Base-by-base conservation (phyloP, 2,888 invertebrate genomes). In the Acanthosepion lycidas region DNA sequence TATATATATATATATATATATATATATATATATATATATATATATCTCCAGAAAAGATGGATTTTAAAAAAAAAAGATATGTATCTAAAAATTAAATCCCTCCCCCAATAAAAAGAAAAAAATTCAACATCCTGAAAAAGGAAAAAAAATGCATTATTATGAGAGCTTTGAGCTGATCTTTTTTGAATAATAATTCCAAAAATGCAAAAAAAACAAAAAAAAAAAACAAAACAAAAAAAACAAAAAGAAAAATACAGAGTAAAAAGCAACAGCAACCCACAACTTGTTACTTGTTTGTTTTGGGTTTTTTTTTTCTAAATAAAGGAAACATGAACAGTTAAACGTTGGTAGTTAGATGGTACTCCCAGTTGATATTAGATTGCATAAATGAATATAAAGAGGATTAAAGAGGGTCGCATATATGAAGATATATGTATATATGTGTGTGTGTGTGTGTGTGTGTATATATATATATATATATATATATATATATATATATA, bases 71-170 rank as follows among this genome's bases (percentile, higher is more conserved):
- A 59, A 59, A 23, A 20, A 59, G 59, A 59, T 59, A 59, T 59
- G 33, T 33, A 78, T 78, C n/a, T 78, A n/a, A 78, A n/a, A n/a
- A 33, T 78, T n/a, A n/a, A 78, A 78, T 78, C 78, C 78, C 78
- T 78, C 78, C 78, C 78, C 78, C 15, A 78, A 78, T 78, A 33
- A 78, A 78, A 78, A 33, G 33, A 78, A 78, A n/a, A 33, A 0
- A 78, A 78, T 78, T 78, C 78, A 78, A 78, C 78, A 78, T 78
- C 78, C 78, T 78, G 78, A 78, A 78, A 78, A 78, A 78, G n/a
- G 5, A 33, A 78, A 78, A 78, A n/a, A n/a, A 78, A 42, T 42
- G 15, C n/a, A 78, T 78, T 78, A 78, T 78, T 78, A 78, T 78
- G n/a, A n/a, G 78, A 78, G 78, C 78, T 78, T n/a, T n/a, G 78